A percentile compares a stretch with the other conserved stretches of the same genome.
These are phyloP conservation scores for Noturus placidus DNA, from an alignment of 2,113 vertebrate genomes.

Conservation along the genomic window DNA sequence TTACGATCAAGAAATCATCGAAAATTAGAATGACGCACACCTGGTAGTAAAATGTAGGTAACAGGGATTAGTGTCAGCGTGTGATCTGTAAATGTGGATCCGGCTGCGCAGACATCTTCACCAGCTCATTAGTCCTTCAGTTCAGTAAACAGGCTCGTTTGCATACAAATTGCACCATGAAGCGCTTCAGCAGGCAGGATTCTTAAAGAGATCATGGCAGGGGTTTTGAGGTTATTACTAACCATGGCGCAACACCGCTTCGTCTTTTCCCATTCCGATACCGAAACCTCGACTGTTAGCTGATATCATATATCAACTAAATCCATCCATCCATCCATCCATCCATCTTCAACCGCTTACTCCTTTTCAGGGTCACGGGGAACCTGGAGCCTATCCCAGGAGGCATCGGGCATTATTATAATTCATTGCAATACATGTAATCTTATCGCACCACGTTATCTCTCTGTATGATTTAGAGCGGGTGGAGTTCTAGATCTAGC, in stretches of 20 bases:
- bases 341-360: too few relatives aligned
- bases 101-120: neutral
- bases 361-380: too few relatives aligned
- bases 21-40: neutral
- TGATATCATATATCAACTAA: too few relatives aligned
- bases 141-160: conserved; percentile 5
- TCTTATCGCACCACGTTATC: too few relatives aligned
- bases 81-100: neutral
- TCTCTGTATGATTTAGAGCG: too few relatives aligned
- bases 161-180: neutral
- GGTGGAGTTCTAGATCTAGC: too few relatives aligned
- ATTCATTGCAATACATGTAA: too few relatives aligned
- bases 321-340: too few relatives aligned
- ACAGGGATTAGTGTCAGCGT: neutral
- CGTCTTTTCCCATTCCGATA: neutral
- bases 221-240: neutral
- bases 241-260: neutral
- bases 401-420: too few relatives aligned
- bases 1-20: neutral
- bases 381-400: too few relatives aligned
- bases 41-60: neutral
- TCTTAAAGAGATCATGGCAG: neutral
- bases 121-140: neutral
- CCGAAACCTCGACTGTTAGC: neutral
- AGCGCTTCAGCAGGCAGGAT: neutral